phyloP scores from a whole-genome alignment of 1,140 invertebrate species.

The Ceratosolen solmsi region DNA sequence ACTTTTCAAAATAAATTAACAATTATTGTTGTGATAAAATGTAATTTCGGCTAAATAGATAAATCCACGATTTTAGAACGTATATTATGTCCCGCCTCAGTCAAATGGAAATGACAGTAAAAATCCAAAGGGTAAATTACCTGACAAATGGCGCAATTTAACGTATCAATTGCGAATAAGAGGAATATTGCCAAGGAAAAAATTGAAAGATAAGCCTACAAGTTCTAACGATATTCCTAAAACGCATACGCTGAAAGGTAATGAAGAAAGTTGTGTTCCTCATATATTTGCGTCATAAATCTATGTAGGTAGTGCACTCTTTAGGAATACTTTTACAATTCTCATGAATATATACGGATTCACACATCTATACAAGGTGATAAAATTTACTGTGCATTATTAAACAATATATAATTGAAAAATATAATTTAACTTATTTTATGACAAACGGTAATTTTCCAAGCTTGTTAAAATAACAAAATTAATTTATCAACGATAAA shows the following conservation, averaged over 20 bases:
- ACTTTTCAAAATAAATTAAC: not conserved
- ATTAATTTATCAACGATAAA: too few relatives aligned
- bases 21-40: not conserved
- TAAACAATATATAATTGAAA: too few relatives aligned
- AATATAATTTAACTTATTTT: too few relatives aligned
- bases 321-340: too few relatives aligned
- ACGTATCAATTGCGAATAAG: slow-evolving; percentile 21
- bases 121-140: slow-evolving; percentile 37
- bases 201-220: not conserved
- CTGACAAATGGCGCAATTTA: slow-evolving; percentile 36
- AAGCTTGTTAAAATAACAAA: too few relatives aligned
- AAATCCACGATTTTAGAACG: slow-evolving; percentile 18
- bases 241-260: slow-evolving; percentile 1
- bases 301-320: too few relatives aligned
- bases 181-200: slow-evolving; percentile 20
- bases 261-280: not conserved
- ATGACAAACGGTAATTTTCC: too few relatives aligned
- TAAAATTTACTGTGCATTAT: too few relatives aligned
- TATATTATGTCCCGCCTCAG: slow-evolving; percentile 33
- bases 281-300: too few relatives aligned
- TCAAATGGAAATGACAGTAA: slow-evolving; percentile 27
- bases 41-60: not conserved
- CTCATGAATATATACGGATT: too few relatives aligned
- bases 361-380: too few relatives aligned
- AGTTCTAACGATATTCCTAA: not conserved